Percentiles rank a stretch among this genome's conserved stretches.
phyloP scores from a whole-genome alignment of 2,888 invertebrate genomes.

The Ethmia dodecea region DNA sequence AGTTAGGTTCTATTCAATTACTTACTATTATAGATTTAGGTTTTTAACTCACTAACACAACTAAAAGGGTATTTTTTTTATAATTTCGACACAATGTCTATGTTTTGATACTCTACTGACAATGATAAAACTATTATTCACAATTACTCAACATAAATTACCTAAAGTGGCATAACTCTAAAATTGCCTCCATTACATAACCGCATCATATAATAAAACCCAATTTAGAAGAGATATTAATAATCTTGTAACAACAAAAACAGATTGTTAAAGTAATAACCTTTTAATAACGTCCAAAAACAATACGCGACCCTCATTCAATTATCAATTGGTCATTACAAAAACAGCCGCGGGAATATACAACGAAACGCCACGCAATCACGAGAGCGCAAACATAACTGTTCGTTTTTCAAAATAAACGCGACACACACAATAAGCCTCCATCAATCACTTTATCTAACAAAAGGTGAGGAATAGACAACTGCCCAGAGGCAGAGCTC shows the following conservation, averaged over 20 bases:
- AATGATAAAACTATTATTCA: too few species aligned
- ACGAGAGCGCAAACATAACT: slow-evolving; percentile 51
- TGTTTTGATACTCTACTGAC: too few species aligned
- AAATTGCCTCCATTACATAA: slow-evolving; percentile 1
- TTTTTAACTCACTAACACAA: too few species aligned
- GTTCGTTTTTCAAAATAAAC: slow-evolving; percentile 65
- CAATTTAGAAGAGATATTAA: slow-evolving; percentile 5
- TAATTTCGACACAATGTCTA: too few species aligned
- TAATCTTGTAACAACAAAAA: slow-evolving; percentile 3
- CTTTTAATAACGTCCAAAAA: slow-evolving; percentile 22
- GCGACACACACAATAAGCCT: slow-evolving; percentile 56
- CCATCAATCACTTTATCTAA: slow-evolving; percentile 61
- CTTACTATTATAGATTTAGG: too few species aligned
- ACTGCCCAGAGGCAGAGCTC: slow-evolving; percentile 51
- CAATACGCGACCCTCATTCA: slow-evolving; percentile 16
- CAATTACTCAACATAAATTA: too few species aligned
- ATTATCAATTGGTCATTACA: slow-evolving; percentile 18
- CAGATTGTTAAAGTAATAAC: slow-evolving; percentile 10
- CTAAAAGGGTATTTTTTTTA: too few species aligned
- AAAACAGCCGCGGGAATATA: slow-evolving; percentile 28
- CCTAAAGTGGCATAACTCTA: too few species aligned
- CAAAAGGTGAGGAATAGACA: slow-evolving; percentile 60
- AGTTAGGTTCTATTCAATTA: too few species aligned
- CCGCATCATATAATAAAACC: too few species aligned
- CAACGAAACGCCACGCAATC: slow-evolving; percentile 42